Percentiles rank a stretch among this genome's conserved stretches.
These are phyloP conservation scores for Harpalus rufipes DNA, from an alignment of 2,888 invertebrate genomes.

Conservation along the genomic window DNA sequence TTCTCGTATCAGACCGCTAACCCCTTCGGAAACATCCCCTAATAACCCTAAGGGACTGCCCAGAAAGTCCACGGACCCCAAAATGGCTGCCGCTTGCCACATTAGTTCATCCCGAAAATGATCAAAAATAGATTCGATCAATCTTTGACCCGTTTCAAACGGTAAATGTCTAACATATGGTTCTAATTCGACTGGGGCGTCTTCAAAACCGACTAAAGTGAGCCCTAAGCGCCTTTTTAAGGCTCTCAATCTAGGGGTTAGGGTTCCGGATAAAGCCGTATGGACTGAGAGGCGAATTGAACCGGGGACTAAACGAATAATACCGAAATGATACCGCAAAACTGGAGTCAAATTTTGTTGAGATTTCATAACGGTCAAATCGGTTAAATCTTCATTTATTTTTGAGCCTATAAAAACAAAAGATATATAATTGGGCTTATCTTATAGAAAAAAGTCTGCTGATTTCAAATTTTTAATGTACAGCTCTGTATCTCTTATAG, in stretches of 20 bases:
- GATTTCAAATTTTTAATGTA: no score
- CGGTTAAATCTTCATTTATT: neutral
- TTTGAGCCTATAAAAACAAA: neutral
- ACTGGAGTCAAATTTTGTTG: neutral
- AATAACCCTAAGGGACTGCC: slow-evolving; percentile 98
- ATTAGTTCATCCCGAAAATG: slow-evolving; percentile 95
- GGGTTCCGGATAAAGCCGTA: slow-evolving; percentile 90
- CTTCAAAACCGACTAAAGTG: slow-evolving; percentile 96
- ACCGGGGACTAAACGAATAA: slow-evolving; percentile 73
- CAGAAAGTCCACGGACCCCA: slow-evolving; percentile 98
- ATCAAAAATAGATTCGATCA: slow-evolving; percentile 88
- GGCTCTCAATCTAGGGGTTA: slow-evolving; percentile 86
- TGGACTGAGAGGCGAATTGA: slow-evolving; percentile 93
- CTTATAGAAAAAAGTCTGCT: no score
- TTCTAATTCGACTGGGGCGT: slow-evolving; percentile 95
- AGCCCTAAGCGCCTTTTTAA: slow-evolving; percentile 93
- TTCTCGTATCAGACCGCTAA: slow-evolving; percentile 94
- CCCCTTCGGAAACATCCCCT: slow-evolving; percentile 96
- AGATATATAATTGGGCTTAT: no score
- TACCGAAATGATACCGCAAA: slow-evolving; percentile 55
- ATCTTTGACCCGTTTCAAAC: slow-evolving; percentile 93
- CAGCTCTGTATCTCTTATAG: no score
- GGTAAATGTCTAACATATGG: slow-evolving; percentile 92
- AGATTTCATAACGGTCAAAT: neutral
- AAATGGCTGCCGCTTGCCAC: slow-evolving; percentile 96